These are phyloP conservation scores for Lithophane semibrunnea DNA, from an alignment of 2,888 invertebrate genomes.

Conservation along the genomic window DNA sequence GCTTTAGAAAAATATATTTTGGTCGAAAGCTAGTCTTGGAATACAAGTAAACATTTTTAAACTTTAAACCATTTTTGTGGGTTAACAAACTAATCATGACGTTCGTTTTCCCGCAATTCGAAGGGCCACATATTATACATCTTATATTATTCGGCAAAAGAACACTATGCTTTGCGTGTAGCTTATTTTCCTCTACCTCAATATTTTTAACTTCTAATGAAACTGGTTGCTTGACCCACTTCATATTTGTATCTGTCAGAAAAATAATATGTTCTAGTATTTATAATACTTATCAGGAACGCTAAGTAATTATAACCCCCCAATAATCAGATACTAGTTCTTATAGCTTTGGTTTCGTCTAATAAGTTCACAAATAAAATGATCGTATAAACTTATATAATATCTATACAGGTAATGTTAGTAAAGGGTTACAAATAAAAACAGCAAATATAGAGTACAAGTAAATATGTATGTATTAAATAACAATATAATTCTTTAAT, in stretches of 20 bases:
- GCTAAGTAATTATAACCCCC: too few relatives aligned
- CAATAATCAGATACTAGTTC: too few relatives aligned
- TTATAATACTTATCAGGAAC: slow-evolving; percentile 6
- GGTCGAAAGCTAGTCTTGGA: slow-evolving; percentile 5
- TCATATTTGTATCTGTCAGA: background rate
- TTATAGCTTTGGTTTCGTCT: too few relatives aligned
- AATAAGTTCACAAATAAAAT: too few relatives aligned
- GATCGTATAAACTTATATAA: too few relatives aligned
- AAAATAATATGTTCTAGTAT: background rate
- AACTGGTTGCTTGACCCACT: background rate
- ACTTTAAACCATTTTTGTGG: background rate
- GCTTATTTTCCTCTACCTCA: background rate
- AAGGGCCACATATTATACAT: slow-evolving; percentile 3
- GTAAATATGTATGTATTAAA: too few relatives aligned
- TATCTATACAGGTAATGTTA: too few relatives aligned
- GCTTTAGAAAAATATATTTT: slow-evolving; percentile 3
- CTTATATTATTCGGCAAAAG: slow-evolving; percentile 4
- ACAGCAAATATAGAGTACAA: too few relatives aligned
- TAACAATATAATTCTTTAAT: too few relatives aligned
- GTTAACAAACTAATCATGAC: background rate
- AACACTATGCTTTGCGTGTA: background rate
- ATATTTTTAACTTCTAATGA: slow-evolving; percentile 1
- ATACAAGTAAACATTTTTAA: slow-evolving; percentile 10
- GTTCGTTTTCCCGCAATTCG: background rate
- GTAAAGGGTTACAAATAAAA: too few relatives aligned